Percentiles rank a stretch among this genome's conserved stretches.
These are phyloP conservation scores for Mormyrus lacerda DNA, from an alignment of 2,113 vertebrate species.

Conservation along the genomic window DNA sequence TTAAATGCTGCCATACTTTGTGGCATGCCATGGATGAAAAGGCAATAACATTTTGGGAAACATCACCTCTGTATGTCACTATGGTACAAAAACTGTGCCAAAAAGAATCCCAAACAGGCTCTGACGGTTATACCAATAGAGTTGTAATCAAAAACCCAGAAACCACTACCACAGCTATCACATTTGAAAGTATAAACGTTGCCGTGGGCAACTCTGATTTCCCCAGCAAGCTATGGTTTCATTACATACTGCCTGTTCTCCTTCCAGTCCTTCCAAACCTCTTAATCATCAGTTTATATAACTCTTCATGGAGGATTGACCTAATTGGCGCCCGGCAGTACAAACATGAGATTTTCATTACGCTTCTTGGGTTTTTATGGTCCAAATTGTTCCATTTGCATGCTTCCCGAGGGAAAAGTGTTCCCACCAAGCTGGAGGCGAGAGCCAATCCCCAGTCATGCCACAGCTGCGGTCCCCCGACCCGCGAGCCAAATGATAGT, in stretches of 20 bases:
- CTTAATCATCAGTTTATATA: slow-evolving; percentile 26
- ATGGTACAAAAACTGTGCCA: neutral
- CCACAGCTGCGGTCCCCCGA: neutral
- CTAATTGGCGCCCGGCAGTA: slow-evolving; percentile 34
- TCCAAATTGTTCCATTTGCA: slow-evolving; percentile 16
- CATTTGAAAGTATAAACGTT: slow-evolving; percentile 2
- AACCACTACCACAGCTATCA: neutral
- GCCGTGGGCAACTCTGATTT: slow-evolving; percentile 8
- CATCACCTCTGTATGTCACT: neutral
- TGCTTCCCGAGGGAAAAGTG: neutral
- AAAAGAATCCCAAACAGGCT: neutral
- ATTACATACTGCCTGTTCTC: slow-evolving; percentile 7
- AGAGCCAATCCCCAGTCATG: neutral
- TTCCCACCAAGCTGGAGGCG: slow-evolving; percentile 5
- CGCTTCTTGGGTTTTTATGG: slow-evolving; percentile 34
- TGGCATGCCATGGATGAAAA: neutral
- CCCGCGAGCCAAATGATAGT: neutral
- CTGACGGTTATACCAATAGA: neutral
- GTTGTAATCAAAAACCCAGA: neutral
- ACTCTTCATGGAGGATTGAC: slow-evolving; percentile 33
- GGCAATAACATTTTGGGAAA: neutral
- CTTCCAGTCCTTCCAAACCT: slow-evolving; percentile 26
- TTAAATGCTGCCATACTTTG: neutral
- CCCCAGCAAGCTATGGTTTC: neutral
- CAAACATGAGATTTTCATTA: slow-evolving; percentile 40